Conservation (phyloP, 35 echinoderm and acorn worm species). For the Antedon bifida region DNA sequence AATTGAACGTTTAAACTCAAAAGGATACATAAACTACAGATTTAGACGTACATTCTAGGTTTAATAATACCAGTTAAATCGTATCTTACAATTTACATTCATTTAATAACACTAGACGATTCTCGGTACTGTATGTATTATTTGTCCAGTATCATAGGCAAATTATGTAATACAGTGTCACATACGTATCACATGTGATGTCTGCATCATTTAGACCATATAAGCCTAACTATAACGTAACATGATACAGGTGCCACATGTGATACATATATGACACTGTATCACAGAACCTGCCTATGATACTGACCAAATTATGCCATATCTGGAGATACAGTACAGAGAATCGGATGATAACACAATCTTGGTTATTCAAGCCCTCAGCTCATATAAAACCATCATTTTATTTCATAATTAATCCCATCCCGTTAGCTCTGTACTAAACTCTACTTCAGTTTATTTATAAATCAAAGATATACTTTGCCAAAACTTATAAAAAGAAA, state of each 20-base stretch:
- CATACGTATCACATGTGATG: no score
- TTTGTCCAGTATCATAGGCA: no score
- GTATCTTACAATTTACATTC: background rate
- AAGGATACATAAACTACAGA: background rate
- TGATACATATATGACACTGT: no score
- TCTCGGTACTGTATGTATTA: no score
- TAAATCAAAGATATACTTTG: background rate
- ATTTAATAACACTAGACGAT: background rate
- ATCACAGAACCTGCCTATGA: no score
- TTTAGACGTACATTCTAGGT: background rate
- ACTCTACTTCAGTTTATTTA: background rate
- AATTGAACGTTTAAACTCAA: background rate
- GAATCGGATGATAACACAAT: no score
- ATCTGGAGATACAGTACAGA: no score
- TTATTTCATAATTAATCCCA: background rate
- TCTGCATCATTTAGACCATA: no score
- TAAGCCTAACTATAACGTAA: no score
- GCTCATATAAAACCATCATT: background rate
- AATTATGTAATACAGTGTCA: no score
- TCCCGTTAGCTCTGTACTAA: background rate
- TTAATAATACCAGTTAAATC: background rate
- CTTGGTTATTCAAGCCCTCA: background rate
- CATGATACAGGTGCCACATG: no score
- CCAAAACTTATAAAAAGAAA: constrained; percentile 2
- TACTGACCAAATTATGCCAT: no score